Evolutionary conservation across 2,113 vertebrate genomes (phyloP), one percentile per base, ranked within the genome.

Genomic region (Bucco capensis): DNA sequence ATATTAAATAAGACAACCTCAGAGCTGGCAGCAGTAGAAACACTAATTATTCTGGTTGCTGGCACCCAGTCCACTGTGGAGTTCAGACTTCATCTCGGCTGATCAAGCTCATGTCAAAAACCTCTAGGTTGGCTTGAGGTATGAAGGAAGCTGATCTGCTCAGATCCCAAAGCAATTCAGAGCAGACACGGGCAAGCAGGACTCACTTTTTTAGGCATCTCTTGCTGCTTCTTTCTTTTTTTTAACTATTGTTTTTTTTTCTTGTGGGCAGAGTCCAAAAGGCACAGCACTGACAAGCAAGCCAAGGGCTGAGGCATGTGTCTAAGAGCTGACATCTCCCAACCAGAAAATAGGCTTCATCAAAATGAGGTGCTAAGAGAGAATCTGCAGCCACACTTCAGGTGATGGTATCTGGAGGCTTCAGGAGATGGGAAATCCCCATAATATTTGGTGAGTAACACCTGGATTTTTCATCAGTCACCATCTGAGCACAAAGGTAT

Each of bases 371-470:
- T 24, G 61, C 50, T 21, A 50, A 69, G 66, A 9, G 7, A 0
- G 33, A 62, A 30, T 14, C 35, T 44, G n/a, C 64, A 44, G 50
- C 33, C n/a, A 1, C 30, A 12, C 70, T 9, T 46, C 24, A 38
- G 46, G 51, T 3, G 76, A 80, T 71, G 83, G 38, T 47, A 66
- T 53, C 84, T 50, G 86, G 67, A 84, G 46, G 27, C 91, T 86
- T 38, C 7, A 46, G 76, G 83, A 61, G 35, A 58, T 8, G 57
- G 86, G 51, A 90, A 82, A 40, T 5, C 57, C 50, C 0, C 49
- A 92, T 92, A 74, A 73, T 74, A 92, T 72, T 89, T 78, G 40
- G 70, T 90, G 88, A 93, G 60, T 71, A 92, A 90, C 42, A 14
- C 16, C 27, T 7, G 51, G 30, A 38, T 46, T 86, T 70, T 70